These are phyloP conservation scores for Arnoldichthys spilopterus DNA, from an alignment of 2,797 vertebrate species.

Conservation along the genomic window DNA sequence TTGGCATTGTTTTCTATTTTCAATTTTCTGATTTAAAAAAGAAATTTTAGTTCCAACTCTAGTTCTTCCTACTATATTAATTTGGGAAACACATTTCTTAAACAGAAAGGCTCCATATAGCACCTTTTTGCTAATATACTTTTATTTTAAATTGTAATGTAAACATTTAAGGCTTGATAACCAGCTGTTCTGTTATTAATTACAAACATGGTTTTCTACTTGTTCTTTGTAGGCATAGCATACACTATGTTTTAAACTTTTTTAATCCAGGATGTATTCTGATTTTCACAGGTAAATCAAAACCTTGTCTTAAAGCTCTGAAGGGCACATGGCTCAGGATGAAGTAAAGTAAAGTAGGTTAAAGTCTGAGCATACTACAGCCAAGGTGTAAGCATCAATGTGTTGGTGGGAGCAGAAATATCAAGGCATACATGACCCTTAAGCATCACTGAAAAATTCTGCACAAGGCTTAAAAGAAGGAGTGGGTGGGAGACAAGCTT, in stretches of 20 bases:
- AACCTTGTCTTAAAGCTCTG: background rate
- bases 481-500: slow-evolving; percentile 31
- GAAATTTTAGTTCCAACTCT: too few relatives aligned
- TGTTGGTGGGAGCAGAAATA: slow-evolving; percentile 4
- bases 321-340: background rate
- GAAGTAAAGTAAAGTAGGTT: background rate
- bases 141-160: too few relatives aligned
- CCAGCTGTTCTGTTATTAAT: background rate
- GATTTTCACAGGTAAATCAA: slow-evolving; percentile 2
- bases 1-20: too few relatives aligned
- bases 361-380: background rate
- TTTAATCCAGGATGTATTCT: background rate
- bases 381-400: background rate
- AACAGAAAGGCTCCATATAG: too few relatives aligned
- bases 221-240: background rate
- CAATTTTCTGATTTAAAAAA: too few relatives aligned
- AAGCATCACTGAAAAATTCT: slow-evolving; percentile 55
- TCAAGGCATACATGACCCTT: slow-evolving; percentile 19
- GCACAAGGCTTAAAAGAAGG: slow-evolving; percentile 51
- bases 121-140: too few relatives aligned
- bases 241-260: background rate
- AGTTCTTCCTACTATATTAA: too few relatives aligned
- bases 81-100: too few relatives aligned
- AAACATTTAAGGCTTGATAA: too few relatives aligned
- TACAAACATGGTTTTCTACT: background rate